Conservation (phyloP, 2,888 invertebrate genomes). For the Calliscelio sp. region DNA sequence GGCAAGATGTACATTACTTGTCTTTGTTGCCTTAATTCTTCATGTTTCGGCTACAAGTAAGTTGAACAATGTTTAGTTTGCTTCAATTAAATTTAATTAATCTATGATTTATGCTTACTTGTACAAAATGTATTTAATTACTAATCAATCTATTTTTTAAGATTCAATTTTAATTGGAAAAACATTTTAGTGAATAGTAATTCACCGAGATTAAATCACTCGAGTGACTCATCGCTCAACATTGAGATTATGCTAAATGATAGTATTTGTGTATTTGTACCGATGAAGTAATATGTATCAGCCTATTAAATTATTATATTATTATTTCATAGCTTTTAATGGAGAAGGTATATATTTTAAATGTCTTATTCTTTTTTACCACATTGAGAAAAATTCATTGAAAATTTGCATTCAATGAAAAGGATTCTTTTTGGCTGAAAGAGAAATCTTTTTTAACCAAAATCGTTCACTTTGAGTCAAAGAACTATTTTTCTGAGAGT, state of each 20-base stretch:
- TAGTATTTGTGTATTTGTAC: constrained; percentile 29
- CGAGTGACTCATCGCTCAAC: constrained; percentile 29
- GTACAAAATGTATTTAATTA: not conserved
- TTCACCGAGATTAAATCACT: constrained; percentile 9
- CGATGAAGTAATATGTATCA: constrained; percentile 52
- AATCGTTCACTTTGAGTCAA: too few relatives aligned
- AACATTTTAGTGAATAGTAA: not conserved
- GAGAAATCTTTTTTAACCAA: too few relatives aligned
- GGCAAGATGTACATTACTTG: constrained; percentile 59
- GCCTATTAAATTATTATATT: constrained; percentile 28
- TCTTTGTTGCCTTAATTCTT: constrained; percentile 57
- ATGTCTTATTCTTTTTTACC: too few relatives aligned
- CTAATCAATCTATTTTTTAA: not conserved
- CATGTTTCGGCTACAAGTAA: constrained; percentile 62
- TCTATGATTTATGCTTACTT: not conserved
- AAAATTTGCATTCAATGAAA: too few relatives aligned
- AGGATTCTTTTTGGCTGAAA: too few relatives aligned
- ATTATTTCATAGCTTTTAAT: constrained; percentile 32
- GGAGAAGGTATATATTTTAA: constrained; percentile 19
- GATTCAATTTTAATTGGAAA: not conserved
- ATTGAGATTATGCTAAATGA: constrained; percentile 21
- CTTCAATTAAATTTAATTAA: not conserved
- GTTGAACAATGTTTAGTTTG: not conserved
- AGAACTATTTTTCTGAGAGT: too few relatives aligned
- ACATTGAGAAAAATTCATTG: too few relatives aligned